Conservation (phyloP, 2,113 vertebrate genomes). For the Macquaria australasica region DNA sequence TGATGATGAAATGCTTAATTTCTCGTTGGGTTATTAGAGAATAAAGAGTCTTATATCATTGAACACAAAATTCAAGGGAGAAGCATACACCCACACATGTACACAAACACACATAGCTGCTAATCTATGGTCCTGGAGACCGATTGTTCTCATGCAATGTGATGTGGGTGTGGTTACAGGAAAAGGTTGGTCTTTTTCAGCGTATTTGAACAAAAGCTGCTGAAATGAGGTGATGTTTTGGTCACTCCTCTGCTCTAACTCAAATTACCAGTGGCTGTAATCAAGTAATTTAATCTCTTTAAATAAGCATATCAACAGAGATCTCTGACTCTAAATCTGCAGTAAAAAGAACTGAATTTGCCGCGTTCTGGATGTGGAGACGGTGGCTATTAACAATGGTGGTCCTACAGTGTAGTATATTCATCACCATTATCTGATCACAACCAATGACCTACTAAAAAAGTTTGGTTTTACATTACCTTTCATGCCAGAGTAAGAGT, state of each 20-base stretch:
- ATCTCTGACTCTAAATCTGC: neutral
- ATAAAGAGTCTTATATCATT: slow-evolving; percentile 22
- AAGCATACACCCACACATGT: slow-evolving; percentile 18
- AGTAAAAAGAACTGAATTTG: neutral
- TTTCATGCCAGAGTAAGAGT: neutral
- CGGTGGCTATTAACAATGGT: neutral
- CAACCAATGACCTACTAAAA: neutral
- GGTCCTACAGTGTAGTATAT: neutral
- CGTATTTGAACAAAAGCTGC: slow-evolving; percentile 12
- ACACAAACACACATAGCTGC: slow-evolving; percentile 49
- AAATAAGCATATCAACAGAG: slow-evolving; percentile 11
- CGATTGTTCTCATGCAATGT: slow-evolving; percentile 19
- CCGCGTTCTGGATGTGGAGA: neutral
- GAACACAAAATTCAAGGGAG: slow-evolving; percentile 22
- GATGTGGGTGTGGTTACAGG: slow-evolving; percentile 23
- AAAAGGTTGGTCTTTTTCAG: slow-evolving; percentile 23
- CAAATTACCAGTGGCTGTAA: slow-evolving; percentile 18
- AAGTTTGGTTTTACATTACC: slow-evolving; percentile 19
- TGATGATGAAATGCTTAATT: slow-evolving; percentile 15
- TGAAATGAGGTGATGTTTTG: slow-evolving; percentile 35
- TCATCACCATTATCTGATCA: neutral
- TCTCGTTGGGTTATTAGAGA: neutral
- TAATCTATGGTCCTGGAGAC: slow-evolving; percentile 64
- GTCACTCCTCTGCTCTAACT: neutral
- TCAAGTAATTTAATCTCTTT: slow-evolving; percentile 31